Base-by-base conservation (phyloP, 2,113 vertebrate species). In the Coregonus clupeaformis region DNA sequence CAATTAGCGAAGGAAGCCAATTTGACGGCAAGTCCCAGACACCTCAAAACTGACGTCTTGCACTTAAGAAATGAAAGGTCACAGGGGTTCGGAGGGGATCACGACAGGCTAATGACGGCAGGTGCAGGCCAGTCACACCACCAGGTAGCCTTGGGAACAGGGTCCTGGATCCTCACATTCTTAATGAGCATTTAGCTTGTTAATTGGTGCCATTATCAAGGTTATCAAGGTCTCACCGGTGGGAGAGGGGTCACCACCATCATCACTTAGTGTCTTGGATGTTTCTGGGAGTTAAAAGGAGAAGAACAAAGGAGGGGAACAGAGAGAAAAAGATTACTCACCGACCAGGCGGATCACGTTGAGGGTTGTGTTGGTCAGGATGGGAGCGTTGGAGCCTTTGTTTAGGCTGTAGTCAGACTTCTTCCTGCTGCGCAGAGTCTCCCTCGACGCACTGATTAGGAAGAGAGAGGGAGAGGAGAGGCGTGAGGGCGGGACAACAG, bases 321-420 rank as follows among this genome's bases (percentile, higher is more conserved):
- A 42, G 36, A 42, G 27, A 42, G 36, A 9, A 42, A 42, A 32
- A 30, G n/a, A 83, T 42, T 87, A 96, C 97, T 84, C 91, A 99
- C 98, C 98, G 59, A 98, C 97, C 67, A 99, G 97, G 49, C 97
- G 93, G 89, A 98, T 96, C 83, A 99, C 96, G 78, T 99, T 99
- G 84, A 99, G 88, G 0, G 98, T 99, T 85, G 98, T 99, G 91
- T 99, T 99, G 83, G 98, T 99, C 77, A 99, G 91, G 85, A 99
- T 98, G 7, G 96, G 97, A 13, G 96, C 95, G 24, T 98, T 97
- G 89, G 98, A 97, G 89, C 92, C 92, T 89, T 98, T 98, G 89
- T 92, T 95, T 69, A 99, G 92, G 86, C 93, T 97, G 90, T 98
- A 99, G 91, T 99, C 97, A 0, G 98, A 99, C 88, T 90, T 95